Evolutionary conservation across 2,113 vertebrate genomes (phyloP), one percentile per base, ranked within the genome.

Genomic region (Aleadryas rufinucha): DNA sequence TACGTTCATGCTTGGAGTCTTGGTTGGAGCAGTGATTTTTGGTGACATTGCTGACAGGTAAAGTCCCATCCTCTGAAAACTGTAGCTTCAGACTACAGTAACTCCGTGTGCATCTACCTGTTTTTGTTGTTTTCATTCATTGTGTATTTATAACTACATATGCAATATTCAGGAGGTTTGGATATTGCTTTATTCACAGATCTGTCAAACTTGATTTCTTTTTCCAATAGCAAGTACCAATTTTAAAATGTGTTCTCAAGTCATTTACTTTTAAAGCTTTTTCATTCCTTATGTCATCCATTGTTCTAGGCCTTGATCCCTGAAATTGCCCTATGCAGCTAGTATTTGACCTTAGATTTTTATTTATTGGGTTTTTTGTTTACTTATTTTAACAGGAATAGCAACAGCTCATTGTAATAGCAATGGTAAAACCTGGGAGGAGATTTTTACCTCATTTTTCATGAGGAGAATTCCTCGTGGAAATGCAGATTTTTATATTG

Each of bases 31-130:
- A 2, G 95, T 99, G 76, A 76, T 98, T 97, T 99, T 99, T 92
- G 99, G 99, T 79, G 99, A 99, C 90, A 65, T 99, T 33, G 99
- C 99, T 87, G 99, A 99, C 97, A 99, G 99, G 99, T 99, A 98
- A 93, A 89, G 82, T 93, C 79, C 27, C 37, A 57, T 56, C 31
- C 23, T 95, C 68, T 92, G 31, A 52, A 74, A 86, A 74, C 0
- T 78, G 39, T 28, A 57, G 6, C 41, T 84, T 93, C 37, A 54
- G 45, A 76, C 30, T 50, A 31, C 21, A 84, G 18, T 84, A 83
- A 79, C 16, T 81, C 28, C 17, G 28, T 0, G 0, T 8, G 2
- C 59, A 20, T 82, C 44, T 49, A 30, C 23, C 47, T 71, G 19
- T 3, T 88, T 54, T 63, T 77, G 27, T 50, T 90, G 37, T 31